Percentiles rank a stretch among this genome's conserved stretches.
Conservation (phyloP, 2,888 invertebrate species). For the Torymus texanus region DNA sequence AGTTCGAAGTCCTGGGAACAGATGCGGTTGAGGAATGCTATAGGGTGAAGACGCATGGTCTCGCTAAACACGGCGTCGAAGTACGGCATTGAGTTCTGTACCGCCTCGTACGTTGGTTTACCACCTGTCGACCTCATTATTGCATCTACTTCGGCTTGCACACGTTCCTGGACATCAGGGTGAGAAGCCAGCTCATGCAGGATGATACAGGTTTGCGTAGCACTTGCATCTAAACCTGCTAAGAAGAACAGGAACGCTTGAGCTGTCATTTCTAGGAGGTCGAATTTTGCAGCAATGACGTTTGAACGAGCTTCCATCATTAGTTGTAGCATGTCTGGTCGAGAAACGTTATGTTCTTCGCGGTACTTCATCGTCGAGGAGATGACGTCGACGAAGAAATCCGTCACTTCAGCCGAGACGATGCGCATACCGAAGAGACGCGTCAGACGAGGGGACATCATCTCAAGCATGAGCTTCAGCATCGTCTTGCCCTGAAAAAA, state of each 20-base stretch:
- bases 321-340: constrained; percentile 79
- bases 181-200: constrained; percentile 62
- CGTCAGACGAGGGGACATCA: constrained; percentile 56
- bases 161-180: constrained; percentile 62
- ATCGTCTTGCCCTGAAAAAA: constrained; percentile 16
- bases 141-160: constrained; percentile 74
- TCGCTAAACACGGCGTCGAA: constrained; percentile 60
- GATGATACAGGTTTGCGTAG: constrained; percentile 61
- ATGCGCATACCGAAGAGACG: constrained; percentile 56
- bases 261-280: constrained; percentile 73
- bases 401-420: constrained; percentile 26
- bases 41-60: constrained; percentile 66
- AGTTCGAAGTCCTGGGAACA: constrained; percentile 69
- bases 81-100: constrained; percentile 31
- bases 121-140: constrained; percentile 66
- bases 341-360: constrained; percentile 63
- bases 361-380: constrained; percentile 59
- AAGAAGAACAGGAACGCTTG: constrained; percentile 61
- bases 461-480: constrained; percentile 57
- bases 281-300: constrained; percentile 39
- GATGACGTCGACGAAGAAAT: constrained; percentile 60
- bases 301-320: constrained; percentile 75
- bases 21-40: constrained; percentile 65
- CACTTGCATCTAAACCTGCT: constrained; percentile 66
- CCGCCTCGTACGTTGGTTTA: constrained; percentile 38